A percentile compares a stretch with the other conserved stretches of the same genome.
phyloP scores from a whole-genome alignment of 2,113 vertebrate species.

The Lophotis ruficrista region DNA sequence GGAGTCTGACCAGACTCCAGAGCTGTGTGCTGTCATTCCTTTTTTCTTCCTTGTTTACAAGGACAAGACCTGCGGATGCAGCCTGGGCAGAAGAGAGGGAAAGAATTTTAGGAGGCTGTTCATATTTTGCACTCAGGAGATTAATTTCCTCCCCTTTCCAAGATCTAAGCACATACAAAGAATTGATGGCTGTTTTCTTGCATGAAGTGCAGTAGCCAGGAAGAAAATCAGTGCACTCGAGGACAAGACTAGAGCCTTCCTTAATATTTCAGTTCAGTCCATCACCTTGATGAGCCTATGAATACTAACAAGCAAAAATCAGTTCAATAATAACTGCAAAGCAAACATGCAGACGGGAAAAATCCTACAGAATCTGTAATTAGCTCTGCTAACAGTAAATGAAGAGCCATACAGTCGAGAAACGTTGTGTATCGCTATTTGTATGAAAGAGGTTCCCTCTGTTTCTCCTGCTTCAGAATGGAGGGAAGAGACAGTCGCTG shows the following conservation, averaged over 20 bases:
- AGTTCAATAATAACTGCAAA: conserved; percentile 10
- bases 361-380: neutral
- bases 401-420: neutral
- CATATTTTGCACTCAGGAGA: neutral
- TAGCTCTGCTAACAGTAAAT: conserved; percentile 4
- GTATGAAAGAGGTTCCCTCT: neutral
- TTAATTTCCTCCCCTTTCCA: neutral
- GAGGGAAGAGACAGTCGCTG: neutral
- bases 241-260: neutral
- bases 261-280: conserved; percentile 4
- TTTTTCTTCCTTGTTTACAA: neutral
- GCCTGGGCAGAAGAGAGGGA: conserved; percentile 59
- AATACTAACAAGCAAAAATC: neutral
- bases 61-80: conserved; percentile 34
- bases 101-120: conserved; percentile 38
- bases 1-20: conserved; percentile 63
- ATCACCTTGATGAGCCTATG: neutral
- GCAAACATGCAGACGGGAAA: conserved; percentile 8
- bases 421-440: neutral
- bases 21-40: conserved; percentile 20
- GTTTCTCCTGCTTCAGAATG: neutral
- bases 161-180: neutral
- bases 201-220: neutral
- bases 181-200: neutral
- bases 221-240: neutral